Percentiles rank a stretch among this genome's conserved stretches.
Evolutionary conservation across 2,888 invertebrate genomes (phyloP).

Genomic region (Argyra leucocephala): DNA sequence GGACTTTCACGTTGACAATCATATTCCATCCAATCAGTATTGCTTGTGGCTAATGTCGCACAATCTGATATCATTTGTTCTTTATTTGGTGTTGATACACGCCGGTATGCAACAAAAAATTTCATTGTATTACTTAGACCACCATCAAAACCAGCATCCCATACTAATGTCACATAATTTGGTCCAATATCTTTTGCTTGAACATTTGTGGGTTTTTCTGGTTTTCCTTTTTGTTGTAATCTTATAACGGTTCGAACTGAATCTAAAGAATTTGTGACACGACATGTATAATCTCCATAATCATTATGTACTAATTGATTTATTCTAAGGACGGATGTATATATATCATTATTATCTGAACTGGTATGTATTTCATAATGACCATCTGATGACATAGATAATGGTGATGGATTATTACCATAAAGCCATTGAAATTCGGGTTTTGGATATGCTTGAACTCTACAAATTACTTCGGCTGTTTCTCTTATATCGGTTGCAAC

Average conservation of each 20-base stretch:
- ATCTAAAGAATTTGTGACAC: conserved; percentile 74
- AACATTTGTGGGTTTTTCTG: conserved; percentile 69
- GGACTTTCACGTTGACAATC: conserved; percentile 80
- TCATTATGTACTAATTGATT: conserved; percentile 69
- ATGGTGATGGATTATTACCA: conserved; percentile 61
- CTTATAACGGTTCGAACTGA: conserved; percentile 64
- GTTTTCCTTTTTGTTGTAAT: conserved; percentile 77
- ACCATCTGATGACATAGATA: conserved; percentile 71
- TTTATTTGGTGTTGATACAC: conserved; percentile 53
- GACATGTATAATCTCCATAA: conserved; percentile 86
- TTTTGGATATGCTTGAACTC: conserved; percentile 83
- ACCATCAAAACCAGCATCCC: conserved; percentile 87
- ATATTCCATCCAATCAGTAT: conserved; percentile 67
- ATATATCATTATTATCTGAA: conserved; percentile 74
- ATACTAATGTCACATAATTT: conserved; percentile 67
- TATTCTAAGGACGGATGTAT: conserved; percentile 66
- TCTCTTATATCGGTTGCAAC: conserved; percentile 79
- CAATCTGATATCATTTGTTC: conserved; percentile 55
- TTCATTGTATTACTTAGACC: conserved; percentile 70
- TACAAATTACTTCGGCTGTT: conserved; percentile 76
- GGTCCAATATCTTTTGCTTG: conserved; percentile 65
- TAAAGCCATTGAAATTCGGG: conserved; percentile 90
- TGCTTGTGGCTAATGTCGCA: conserved; percentile 49
- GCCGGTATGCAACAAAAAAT: conserved; percentile 73
- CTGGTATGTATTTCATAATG: conserved; percentile 78